Evolutionary conservation across 2,888 invertebrate genomes (phyloP).

Genomic region (Drosophila austrosaltans): DNA sequence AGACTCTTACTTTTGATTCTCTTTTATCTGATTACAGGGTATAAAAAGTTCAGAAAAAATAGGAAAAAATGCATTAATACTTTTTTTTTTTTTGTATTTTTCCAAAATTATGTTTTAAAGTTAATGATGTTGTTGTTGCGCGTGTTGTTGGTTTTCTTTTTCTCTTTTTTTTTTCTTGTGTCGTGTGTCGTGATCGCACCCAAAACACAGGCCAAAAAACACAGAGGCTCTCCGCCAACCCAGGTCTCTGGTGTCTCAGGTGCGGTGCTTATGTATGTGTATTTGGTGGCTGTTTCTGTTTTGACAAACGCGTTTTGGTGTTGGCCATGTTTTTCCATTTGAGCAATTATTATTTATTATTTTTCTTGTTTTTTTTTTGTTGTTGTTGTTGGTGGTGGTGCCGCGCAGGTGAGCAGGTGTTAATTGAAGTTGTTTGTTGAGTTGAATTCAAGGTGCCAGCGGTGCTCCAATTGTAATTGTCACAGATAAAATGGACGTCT

Average conservation of each 20-base stretch:
- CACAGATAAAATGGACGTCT: conserved; percentile 18
- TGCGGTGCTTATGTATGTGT: conserved; percentile 24
- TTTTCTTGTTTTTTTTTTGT: conserved; percentile 49
- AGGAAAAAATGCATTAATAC: conserved; percentile 29
- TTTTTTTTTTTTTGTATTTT: conserved; percentile 15
- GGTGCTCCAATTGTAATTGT: conserved; percentile 19
- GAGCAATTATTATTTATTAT: conserved; percentile 76
- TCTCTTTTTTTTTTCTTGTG: conserved; percentile 25
- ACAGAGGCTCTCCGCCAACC: conserved; percentile 8
- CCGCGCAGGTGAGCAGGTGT: conserved; percentile 67
- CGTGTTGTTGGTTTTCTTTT: conserved; percentile 29
- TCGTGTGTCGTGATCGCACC: conserved; percentile 65
- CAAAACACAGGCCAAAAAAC: conserved; percentile 28
- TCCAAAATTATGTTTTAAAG: conserved; percentile 48
- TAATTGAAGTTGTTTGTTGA: conserved; percentile 53
- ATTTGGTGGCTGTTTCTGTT: conserved; percentile 49
- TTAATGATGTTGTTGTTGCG: conserved; percentile 71
- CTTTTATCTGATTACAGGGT: neutral
- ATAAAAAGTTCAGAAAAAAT: conserved; percentile 14
- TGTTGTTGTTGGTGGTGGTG: conserved; percentile 37
- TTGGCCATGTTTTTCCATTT: conserved; percentile 73
- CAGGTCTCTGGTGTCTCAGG: conserved; percentile 8
- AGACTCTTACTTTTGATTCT: no score
- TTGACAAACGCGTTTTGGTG: conserved; percentile 68
- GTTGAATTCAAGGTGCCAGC: conserved; percentile 29